Evolutionary conservation across 1,140 invertebrate genomes (phyloP), one percentile per base, ranked within the genome.

Genomic region (Hydropsyche tenuis): DNA sequence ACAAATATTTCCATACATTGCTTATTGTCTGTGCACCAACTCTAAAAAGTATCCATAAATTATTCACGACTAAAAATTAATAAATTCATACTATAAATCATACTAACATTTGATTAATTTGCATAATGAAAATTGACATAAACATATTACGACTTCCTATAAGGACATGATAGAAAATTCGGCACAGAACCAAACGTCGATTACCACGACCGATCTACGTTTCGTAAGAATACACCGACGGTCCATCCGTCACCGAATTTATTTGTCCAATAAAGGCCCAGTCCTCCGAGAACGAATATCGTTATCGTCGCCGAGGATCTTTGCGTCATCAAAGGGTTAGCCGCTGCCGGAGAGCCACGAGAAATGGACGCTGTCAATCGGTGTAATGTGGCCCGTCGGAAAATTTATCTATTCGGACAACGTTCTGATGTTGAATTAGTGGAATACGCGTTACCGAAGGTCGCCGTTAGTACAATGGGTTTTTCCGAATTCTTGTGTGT

Each of bases 211-310:
- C 25, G 25, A 64, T 66, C 14, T 53, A 23, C 62, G 23, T 75
- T 77, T 77, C 68, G 76, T 75, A 77, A 77, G 74, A 74, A 43
- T 73, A 53, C 37, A 56, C 68, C 51, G 20, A 6, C 37, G 30
- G 60, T 37, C 23, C 68, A 18, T 72, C 66, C 45, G 62, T 48
- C 22, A 45, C 60, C 64, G 64, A 73, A 76, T 76, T 73, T 76
- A 76, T 76, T 76, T 76, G 18, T 65, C 69, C 66, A 64, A 76
- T 75, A 73, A 75, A 75, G 68, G n/a, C n/a, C n/a, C 30, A 9
- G 30, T 37, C 30, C 16, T 7, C 18, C n/a, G 48, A 18, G 9
- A 48, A 22, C 56, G 56, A 37, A 23, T n/a, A n/a, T n/a, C 43
- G 43, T 64, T 71, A 76, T 76, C 25, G 42, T 25, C 4, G 43